Conservation (phyloP, 1,140 invertebrate genomes). For the Paramacrobiotus metropolitanus region DNA sequence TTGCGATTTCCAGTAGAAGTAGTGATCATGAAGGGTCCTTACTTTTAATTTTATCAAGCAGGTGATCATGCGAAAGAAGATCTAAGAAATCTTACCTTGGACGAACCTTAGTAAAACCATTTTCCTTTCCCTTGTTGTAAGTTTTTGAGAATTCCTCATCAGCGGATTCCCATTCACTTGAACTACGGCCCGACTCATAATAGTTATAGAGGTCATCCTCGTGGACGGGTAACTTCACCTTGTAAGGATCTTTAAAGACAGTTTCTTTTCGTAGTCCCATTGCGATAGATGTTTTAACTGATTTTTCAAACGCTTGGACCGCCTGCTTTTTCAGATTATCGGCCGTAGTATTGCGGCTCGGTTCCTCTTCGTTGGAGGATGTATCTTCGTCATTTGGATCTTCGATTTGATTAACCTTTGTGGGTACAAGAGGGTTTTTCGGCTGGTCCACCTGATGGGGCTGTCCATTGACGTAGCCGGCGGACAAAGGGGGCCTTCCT, state of each 20-base stretch:
- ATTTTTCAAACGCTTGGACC: too few species aligned
- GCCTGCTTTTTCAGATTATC: too few species aligned
- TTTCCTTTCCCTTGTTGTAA: not conserved
- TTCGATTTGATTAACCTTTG: not conserved
- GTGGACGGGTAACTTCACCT: not conserved
- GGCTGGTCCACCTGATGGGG: not conserved
- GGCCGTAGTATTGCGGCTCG: not conserved
- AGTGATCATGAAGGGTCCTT: too few species aligned
- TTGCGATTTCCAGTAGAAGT: too few species aligned
- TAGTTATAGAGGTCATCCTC: not conserved
- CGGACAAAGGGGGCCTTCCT: too few species aligned
- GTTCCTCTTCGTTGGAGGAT: not conserved
- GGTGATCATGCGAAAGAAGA: too few species aligned
- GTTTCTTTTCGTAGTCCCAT: not conserved
- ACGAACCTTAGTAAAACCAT: not conserved
- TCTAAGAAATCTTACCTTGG: too few species aligned
- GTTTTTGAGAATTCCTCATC: not conserved
- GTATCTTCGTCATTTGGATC: conserved; percentile 3
- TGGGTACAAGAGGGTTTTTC: not conserved
- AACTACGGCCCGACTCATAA: not conserved
- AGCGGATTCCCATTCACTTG: not conserved
- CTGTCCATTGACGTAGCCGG: too few species aligned
- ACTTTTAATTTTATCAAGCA: too few species aligned
- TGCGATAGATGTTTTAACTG: not conserved
- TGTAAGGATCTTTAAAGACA: not conserved